These are phyloP conservation scores for Aptenodytes patagonicus DNA, from an alignment of 2,113 vertebrate species.

Conservation along the genomic window DNA sequence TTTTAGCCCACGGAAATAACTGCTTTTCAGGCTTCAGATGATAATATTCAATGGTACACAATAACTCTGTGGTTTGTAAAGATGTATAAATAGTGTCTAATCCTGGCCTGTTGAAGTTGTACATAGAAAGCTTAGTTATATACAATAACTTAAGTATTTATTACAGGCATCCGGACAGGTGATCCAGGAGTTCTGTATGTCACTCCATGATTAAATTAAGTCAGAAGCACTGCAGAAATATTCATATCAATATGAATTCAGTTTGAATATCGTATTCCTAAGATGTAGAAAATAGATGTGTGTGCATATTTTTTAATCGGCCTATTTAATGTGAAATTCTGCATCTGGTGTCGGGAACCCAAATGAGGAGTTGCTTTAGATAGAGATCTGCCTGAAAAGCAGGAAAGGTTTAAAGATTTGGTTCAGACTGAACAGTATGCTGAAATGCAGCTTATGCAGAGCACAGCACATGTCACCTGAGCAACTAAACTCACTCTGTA, in stretches of 20 bases:
- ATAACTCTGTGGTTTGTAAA: not conserved
- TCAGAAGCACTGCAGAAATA: not conserved
- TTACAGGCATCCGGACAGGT: not conserved
- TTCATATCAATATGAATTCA: not conserved
- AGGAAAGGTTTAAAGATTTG: not conserved
- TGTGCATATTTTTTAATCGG: not conserved
- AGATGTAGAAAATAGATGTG: not conserved
- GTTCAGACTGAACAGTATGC: not conserved
- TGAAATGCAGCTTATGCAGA: not conserved
- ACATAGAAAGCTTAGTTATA: not conserved
- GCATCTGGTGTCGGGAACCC: rapidly evolving
- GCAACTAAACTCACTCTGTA: not conserved
- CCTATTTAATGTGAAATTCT: not conserved
- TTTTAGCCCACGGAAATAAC: not conserved
- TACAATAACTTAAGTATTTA: not conserved
- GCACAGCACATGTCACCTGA: not conserved
- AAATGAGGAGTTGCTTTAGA: not conserved
- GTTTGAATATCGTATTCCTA: not conserved
- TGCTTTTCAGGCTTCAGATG: not conserved
- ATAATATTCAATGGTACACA: not conserved
- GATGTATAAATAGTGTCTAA: not conserved
- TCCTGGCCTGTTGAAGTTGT: not conserved
- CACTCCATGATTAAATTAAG: not conserved
- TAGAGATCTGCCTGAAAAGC: not conserved
- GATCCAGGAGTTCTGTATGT: not conserved